phyloP scores from a whole-genome alignment of 1,140 invertebrate species.

The Phortica variegata region DNA sequence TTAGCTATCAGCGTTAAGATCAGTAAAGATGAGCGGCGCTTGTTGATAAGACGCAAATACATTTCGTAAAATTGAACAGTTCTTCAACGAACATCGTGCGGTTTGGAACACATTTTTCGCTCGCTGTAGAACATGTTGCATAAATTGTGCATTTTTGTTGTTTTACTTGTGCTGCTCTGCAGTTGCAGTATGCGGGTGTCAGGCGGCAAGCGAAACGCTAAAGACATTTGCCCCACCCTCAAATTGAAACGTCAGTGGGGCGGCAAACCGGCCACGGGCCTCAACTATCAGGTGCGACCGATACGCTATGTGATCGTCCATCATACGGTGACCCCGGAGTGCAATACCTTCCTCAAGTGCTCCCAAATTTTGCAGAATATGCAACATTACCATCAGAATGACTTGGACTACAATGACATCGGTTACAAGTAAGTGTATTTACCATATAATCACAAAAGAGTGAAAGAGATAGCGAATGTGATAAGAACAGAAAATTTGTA shows the following conservation, averaged over 20 bases:
- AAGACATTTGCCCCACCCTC: conserved; percentile 43
- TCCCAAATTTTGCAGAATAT: conserved; percentile 40
- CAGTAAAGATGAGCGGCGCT: too few species aligned
- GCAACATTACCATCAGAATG: conserved; percentile 41
- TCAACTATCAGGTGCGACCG: conserved; percentile 62
- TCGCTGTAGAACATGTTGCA: too few species aligned
- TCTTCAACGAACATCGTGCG: too few species aligned
- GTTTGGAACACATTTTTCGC: too few species aligned
- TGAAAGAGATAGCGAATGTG: background rate
- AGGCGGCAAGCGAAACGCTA: conserved; percentile 6
- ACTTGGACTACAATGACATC: conserved; percentile 41
- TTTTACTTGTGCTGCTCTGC: background rate
- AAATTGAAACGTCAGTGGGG: conserved; percentile 52
- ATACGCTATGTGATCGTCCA: conserved; percentile 67
- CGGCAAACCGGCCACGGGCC: conserved; percentile 53
- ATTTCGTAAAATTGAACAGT: too few species aligned
- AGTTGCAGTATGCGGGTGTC: background rate
- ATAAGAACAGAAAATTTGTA: too few species aligned
- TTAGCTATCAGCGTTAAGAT: too few species aligned
- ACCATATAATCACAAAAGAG: background rate
- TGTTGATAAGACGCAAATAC: too few species aligned
- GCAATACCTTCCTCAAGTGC: conserved; percentile 59
- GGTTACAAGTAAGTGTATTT: conserved; percentile 42
- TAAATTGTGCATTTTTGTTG: too few species aligned
- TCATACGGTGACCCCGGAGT: conserved; percentile 66